Evolutionary conservation across 2,888 invertebrate species (phyloP), one percentile per base, ranked within the genome.

Genomic region (Chrysodeixis includens): DNA sequence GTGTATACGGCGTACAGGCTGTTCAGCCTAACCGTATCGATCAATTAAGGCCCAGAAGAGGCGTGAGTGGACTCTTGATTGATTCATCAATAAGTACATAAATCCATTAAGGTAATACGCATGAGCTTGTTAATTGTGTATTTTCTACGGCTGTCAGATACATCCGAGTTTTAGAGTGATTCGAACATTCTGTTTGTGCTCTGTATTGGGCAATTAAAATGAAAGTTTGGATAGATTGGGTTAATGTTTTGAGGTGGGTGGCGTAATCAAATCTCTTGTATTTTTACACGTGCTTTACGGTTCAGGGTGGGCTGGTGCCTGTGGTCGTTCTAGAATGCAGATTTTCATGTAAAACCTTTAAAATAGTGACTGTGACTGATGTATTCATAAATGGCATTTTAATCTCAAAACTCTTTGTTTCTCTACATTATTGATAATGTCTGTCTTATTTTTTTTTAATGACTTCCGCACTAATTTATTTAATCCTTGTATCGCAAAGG

Each of bases 31-130:
- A 92, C 90, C 87, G 87, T 88, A 90, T 89, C 86, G 86, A 92
- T 92, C 92, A 93, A 92, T 92, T 92, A 92, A 91, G 75, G 68
- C 80, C 79, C 81, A 78, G 54, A 81, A 77, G 78, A 83, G 81
- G 82, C 86, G 83, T 86, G 84, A 88, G 87, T 85, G 84, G 87
- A 83, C 88, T 89, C 88, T 88, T 93, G 94, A 94, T 94, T 93
- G 94, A 94, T 93, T 90, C 90, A 89, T 93, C 93, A 94, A 93
- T 94, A 93, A 91, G 92, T 92, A 91, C 90, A 92, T 92, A 92
- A 93, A 93, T 93, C 94, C 92, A 94, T 94, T 93, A 93, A 91
- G 88, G 85, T 87, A 88, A 90, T 92, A 90, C 92, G 88, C 86
- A 85, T 88, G 84, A 82, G 86, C 69, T 84, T 88, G 92, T 92